These are phyloP conservation scores for Cyaniris semiargus DNA, from an alignment of 2,888 invertebrate genomes.

Conservation along the genomic window DNA sequence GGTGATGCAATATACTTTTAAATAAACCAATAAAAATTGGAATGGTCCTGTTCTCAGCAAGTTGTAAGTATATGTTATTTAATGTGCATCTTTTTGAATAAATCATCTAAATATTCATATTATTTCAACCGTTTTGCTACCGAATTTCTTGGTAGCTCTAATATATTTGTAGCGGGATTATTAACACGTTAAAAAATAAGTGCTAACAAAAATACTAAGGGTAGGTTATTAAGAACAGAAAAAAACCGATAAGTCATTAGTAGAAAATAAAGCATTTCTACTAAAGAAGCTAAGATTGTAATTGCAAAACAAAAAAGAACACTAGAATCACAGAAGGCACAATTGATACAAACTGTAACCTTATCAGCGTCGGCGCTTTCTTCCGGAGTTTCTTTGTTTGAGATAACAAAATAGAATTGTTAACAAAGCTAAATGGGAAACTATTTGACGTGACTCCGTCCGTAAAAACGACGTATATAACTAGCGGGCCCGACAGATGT, in stretches of 20 bases:
- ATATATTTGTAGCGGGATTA: no score
- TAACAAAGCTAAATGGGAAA: neutral
- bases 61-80: no score
- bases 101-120: no score
- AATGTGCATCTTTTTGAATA: no score
- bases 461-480: neutral
- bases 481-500: no score
- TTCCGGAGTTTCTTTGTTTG: conserved; percentile 16
- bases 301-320: conserved; percentile 8
- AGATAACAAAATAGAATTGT: conserved; percentile 17
- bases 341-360: conserved; percentile 15
- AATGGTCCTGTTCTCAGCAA: no score
- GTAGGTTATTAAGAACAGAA: neutral
- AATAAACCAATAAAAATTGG: no score
- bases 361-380: conserved; percentile 7
- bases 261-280: neutral
- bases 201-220: neutral
- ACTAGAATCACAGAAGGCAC: neutral
- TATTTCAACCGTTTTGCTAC: no score
- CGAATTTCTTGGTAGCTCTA: no score
- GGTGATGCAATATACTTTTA: no score
- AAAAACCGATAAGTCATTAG: neutral
- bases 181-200: no score
- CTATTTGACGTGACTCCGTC: neutral
- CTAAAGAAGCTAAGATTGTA: neutral